Base-by-base conservation (phyloP, 1,140 invertebrate species). In the Augochlora pura region DNA sequence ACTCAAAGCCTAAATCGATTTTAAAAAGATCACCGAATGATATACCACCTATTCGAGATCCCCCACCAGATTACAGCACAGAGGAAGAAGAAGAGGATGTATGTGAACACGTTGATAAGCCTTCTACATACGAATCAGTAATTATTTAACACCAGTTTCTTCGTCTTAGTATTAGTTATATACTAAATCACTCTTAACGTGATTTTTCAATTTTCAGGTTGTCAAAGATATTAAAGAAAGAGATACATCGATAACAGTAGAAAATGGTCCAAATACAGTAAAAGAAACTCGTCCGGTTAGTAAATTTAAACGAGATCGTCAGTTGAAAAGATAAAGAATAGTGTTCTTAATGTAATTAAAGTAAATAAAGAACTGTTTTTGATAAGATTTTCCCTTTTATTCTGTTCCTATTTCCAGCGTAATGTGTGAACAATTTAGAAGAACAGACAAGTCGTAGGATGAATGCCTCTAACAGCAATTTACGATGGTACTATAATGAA, bases 1-100 rank as follows among this genome's bases (percentile, higher is more conserved):
- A 87, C 68, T 75, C 49, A 8, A 82, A 76, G 57, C 89, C 89
- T 7, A 91, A 90, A 67, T 91, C 90, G 9, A 92, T 91, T 65
- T 84, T 91, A 2, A 92, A 91, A 73, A 88, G 83, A 82, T 85
- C 88, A 9, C 62, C 72, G 4, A 81, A 89, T 21, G 74, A 83
- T 80, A 63, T 80, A 32, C 42, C 73, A 54, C 23, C 60, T 4
- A 78, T 75, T 57, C 64, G 81, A 60, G 67, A 27, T 75, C 16
- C 38, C 49, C n/a, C 62, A 39, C 25, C 49, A 16, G 66, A 87
- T n/a, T 62, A 77, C 18, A 83, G 66, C 59, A 79, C 77, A 39
- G 85, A 88, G n/a, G 84, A 88, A 12, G 80, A 82, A 23, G 67
- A 80, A 38, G 67, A 80, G 27, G 81, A 86, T 8, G 39, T 80